Evolutionary conservation across 2,888 invertebrate species (phyloP).

Genomic region (Cybosia mesomella): DNA sequence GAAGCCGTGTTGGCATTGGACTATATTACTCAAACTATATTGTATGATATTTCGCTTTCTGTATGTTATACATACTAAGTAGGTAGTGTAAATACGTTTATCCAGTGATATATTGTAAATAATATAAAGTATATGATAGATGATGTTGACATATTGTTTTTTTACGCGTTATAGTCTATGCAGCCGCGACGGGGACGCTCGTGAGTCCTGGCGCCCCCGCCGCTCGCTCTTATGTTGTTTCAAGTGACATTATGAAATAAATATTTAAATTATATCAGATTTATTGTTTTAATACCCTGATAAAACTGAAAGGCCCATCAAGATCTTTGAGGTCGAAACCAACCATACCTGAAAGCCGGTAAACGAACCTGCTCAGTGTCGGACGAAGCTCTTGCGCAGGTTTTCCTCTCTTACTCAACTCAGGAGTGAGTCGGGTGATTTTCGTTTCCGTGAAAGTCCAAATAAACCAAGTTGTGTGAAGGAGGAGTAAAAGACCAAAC

Average conservation of each 20-base stretch:
- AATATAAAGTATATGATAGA: conserved; percentile 74
- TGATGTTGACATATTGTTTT: conserved; percentile 82
- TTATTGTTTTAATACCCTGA: conserved; percentile 58
- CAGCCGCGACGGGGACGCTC: conserved; percentile 75
- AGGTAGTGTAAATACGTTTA: conserved; percentile 83
- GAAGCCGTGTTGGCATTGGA: conserved; percentile 63
- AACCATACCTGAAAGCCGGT: too few species aligned
- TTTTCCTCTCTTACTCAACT: too few species aligned
- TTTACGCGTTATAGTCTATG: conserved; percentile 82
- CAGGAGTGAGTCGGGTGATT: too few species aligned
- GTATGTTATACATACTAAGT: conserved; percentile 85
- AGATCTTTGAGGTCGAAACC: too few species aligned
- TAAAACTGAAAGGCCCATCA: not conserved
- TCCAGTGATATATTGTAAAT: conserved; percentile 76
- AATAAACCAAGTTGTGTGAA: too few species aligned
- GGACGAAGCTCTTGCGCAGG: too few species aligned
- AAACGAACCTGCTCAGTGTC: too few species aligned
- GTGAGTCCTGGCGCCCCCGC: conserved; percentile 78
- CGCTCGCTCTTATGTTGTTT: conserved; percentile 80
- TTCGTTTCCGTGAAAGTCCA: too few species aligned
- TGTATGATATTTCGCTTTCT: conserved; percentile 82
- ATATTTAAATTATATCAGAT: conserved; percentile 84
- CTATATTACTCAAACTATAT: conserved; percentile 71
- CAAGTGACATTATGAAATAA: conserved; percentile 85
- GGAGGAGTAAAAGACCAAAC: too few species aligned